Evolutionary conservation across 2,888 invertebrate genomes (phyloP).

Genomic region (Ochlodes sylvanus): DNA sequence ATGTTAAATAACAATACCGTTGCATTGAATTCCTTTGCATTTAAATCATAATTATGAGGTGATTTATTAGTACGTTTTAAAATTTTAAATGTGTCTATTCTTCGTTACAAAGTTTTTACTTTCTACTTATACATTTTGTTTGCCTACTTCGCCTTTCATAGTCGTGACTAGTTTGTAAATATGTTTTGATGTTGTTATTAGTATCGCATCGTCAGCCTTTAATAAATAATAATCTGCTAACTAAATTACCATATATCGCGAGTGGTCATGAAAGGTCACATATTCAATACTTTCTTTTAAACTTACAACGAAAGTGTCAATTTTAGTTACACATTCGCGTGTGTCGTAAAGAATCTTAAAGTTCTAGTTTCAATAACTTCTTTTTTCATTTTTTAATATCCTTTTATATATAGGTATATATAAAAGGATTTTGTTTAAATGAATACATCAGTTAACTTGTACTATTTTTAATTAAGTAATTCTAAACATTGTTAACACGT

Average conservation of each 20-base stretch:
- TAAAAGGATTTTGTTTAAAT: no score
- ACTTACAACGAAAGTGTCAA: conserved; percentile 45
- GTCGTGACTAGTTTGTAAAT: conserved; percentile 18
- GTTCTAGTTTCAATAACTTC: no score
- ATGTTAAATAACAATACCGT: background rate
- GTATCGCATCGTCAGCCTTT: conserved; percentile 37
- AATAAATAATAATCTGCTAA: conserved; percentile 37
- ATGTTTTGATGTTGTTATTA: conserved; percentile 42
- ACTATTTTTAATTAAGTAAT: no score
- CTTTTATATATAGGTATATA: no score
- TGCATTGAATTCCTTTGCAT: background rate
- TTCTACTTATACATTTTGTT: conserved; percentile 7
- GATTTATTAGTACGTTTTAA: background rate
- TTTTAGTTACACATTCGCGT: conserved; percentile 17
- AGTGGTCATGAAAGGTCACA: conserved; percentile 41
- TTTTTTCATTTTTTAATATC: no score
- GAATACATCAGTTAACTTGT: no score
- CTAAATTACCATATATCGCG: conserved; percentile 29
- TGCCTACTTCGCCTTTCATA: conserved; percentile 8
- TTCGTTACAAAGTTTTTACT: background rate
- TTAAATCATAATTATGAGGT: background rate
- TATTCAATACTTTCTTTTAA: conserved; percentile 44
- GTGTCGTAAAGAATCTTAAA: background rate
- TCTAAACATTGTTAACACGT: no score
- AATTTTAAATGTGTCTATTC: background rate